Base-by-base conservation (phyloP, 1,140 invertebrate species). In the Papilio machaon region DNA sequence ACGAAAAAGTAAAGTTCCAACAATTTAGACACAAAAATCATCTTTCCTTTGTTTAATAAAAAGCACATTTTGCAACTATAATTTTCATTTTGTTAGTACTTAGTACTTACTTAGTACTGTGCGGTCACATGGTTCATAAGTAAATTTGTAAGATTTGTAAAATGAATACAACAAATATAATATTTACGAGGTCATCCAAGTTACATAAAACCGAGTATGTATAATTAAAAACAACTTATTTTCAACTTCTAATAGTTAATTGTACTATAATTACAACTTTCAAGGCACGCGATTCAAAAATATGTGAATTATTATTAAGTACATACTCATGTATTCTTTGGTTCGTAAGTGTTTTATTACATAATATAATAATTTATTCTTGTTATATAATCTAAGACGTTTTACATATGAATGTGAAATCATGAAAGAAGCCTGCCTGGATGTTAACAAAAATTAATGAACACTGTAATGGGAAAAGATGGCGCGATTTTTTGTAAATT, bases 401-500 rank as follows among this genome's bases (percentile, higher is more conserved):
- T 43, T 43, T 43, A 43, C 1, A 43, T 43, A 3, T 43, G 3
- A 43, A 43, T 6, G 38, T 43, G 7, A 43, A 43, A 7, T 43
- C 38, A 43, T 43, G 35, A 70, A 70, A 35, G 13, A 35, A 70
- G 15, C 64, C 11, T 15, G 15, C 60, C 60, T 38, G 13, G 6
- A 35, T 15, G 11, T 70, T 35, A 35, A 70, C 35, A 70, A 70
- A 35, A 70, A 64, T 64, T 74, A 43, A 74, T 74, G n/a, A 75
- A 76, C n/a, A 52, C 19, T 30, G 2, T 52, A 47, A 76, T 76
- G 73, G 73, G 19, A 75, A 64, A 64, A 64, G 60, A 23, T 75
- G 49, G 47, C 49, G 80, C 60, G 38, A 60, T 77, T 75, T 80
- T 80, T 80, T 81, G 82, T 52, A 82, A 85, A 85, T 83, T 73